Conservation (phyloP, 2,888 invertebrate species). For the Nomada fucata region DNA sequence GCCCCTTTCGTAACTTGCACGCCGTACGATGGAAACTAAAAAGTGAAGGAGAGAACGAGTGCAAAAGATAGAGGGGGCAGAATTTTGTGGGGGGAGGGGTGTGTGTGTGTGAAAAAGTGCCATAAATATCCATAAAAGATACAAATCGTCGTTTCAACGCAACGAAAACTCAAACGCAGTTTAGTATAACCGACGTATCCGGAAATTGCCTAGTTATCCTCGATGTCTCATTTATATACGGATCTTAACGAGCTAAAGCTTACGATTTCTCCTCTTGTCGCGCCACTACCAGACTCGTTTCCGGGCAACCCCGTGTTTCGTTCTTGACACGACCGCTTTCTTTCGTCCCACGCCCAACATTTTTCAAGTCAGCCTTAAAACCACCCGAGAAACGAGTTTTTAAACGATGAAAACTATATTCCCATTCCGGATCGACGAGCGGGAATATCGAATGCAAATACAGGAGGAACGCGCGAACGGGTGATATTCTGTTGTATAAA, state of each 20-base stretch:
- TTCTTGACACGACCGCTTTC: conserved; percentile 14
- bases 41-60: background rate
- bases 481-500: conserved; percentile 24
- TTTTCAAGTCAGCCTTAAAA: background rate
- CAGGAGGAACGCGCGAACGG: background rate
- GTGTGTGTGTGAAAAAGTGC: background rate
- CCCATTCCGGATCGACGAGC: conserved; percentile 17
- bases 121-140: conserved; percentile 43
- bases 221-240: conserved; percentile 69
- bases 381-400: background rate
- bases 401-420: conserved; percentile 24
- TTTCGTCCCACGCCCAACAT: background rate
- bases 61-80: background rate
- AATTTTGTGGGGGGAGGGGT: too few species aligned
- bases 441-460: conserved; percentile 24
- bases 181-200: conserved; percentile 41
- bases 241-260: conserved; percentile 69
- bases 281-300: conserved; percentile 35
- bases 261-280: conserved; percentile 48
- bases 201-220: conserved; percentile 73
- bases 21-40: background rate
- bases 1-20: background rate
- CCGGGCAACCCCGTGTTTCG: conserved; percentile 27
- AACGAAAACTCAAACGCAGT: conserved; percentile 40
- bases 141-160: conserved; percentile 38